Conservation (phyloP, 2,888 invertebrate species). For the Tenthredo mesomela region DNA sequence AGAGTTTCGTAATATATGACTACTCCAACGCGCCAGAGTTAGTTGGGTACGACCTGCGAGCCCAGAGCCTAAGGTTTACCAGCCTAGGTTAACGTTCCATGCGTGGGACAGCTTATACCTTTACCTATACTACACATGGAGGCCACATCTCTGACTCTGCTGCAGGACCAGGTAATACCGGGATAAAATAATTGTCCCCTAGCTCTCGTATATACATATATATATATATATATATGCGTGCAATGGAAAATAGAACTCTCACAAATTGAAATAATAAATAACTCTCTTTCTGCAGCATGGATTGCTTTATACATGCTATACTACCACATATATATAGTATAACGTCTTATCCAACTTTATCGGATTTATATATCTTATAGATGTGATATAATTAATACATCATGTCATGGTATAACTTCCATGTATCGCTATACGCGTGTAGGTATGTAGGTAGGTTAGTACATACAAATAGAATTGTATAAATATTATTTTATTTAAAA, state of each 20-base stretch:
- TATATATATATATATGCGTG: no score
- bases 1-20: constrained; percentile 75
- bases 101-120: constrained; percentile 28
- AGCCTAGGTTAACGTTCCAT: constrained; percentile 32
- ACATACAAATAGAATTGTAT: no score
- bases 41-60: constrained; percentile 43
- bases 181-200: constrained; percentile 28
- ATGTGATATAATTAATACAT: not conserved
- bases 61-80: not conserved
- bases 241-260: constrained; percentile 10
- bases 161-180: not conserved
- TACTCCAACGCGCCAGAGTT: constrained; percentile 55
- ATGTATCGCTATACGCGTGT: not conserved
- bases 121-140: not conserved
- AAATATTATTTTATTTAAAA: not conserved
- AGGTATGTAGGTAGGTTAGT: no score
- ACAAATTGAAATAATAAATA: constrained; percentile 5
- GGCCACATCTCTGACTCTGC: not conserved
- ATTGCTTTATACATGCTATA: not conserved
- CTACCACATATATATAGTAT: not conserved
- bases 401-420: not conserved
- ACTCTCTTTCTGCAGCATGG: not conserved
- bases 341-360: not conserved
- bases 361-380: not conserved
- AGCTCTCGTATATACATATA: no score